These are phyloP conservation scores for Zophobas atratus DNA, from an alignment of 1,140 invertebrate species.

Conservation along the genomic window DNA sequence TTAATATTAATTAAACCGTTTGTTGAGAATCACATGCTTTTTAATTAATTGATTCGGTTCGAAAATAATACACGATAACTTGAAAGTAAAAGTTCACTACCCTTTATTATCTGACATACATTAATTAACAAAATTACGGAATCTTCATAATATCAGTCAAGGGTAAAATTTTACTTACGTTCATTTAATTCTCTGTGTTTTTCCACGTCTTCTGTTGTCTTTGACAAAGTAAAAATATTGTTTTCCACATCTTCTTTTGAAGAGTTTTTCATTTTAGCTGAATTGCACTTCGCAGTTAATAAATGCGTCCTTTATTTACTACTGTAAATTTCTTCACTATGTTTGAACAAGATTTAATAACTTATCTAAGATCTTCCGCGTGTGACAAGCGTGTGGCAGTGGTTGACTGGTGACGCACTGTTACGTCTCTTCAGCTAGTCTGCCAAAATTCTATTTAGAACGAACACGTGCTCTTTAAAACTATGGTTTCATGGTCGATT, in stretches of 20 bases:
- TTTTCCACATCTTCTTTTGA: conserved; percentile 12
- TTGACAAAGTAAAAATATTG: conserved; percentile 12
- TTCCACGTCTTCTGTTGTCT: not conserved
- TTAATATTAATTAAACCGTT: conserved; percentile 19
- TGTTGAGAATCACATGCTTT: conserved; percentile 5
- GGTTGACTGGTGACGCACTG: conserved; percentile 24
- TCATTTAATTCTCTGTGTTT: conserved; percentile 1
- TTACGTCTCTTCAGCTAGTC: conserved; percentile 15
- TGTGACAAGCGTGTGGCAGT: not conserved
- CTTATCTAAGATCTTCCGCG: not conserved
- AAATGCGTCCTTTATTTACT: not conserved
- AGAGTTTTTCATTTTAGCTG: not conserved
- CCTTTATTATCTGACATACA: not conserved
- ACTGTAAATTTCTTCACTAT: not conserved
- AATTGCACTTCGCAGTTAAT: not conserved
- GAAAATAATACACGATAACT: not conserved
- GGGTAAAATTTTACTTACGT: conserved; percentile 4
- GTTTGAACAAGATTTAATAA: not conserved
- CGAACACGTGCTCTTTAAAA: conserved; percentile 9
- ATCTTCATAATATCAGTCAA: conserved; percentile 2
- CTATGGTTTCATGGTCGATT: conserved; percentile 7
- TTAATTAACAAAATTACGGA: no score
- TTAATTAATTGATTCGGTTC: conserved; percentile 14
- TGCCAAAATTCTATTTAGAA: conserved; percentile 22
- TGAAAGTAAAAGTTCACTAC: conserved; percentile 2